Base-by-base conservation (phyloP, 2,888 invertebrate species). In the Ophion ellenae region DNA sequence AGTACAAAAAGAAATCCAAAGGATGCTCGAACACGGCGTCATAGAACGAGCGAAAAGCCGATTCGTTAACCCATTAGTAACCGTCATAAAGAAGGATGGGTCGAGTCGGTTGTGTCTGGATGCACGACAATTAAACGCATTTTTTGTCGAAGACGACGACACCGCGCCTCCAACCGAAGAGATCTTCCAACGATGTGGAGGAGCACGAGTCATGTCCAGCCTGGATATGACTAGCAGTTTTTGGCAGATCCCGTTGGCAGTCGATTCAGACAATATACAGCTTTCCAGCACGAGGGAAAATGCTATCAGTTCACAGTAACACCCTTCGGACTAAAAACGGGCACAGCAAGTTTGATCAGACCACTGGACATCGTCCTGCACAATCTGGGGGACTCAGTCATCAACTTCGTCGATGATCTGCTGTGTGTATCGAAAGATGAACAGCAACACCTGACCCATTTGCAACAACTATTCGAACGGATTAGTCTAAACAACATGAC, bases 401-500 rank as follows among this genome's bases (percentile, higher is more conserved):
- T 87, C 11, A 70, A 85, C 11, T 87, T 86, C 14, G 84, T 84
- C 0, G 87, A 84, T 11, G 84, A 86, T 11, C 64, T 83, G 1
- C 70, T 86, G 0, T 61, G 75, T 2, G 61, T 78, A n/a, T 84
- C 85, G 11, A 24, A 47, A n/a, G 5, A 2, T 2, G 28, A 57
- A 1, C 57, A 71, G 0, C 45, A 69, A 11, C 82, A 86, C 14
- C 24, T 82, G 1, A 10, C 74, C 9, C 85, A 90, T 32, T 61
- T 90, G 11, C 61, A 80, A 24, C 64, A 20, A 9, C 70, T 90
- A 17, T 85, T 90, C 9, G 3, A 64, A 0, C 67, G 77, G 17
- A 64, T 89, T 9, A 10, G 59, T 4, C 24, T 78, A 17, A 77
- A 87, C 9, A 86, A 85, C 2, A 80, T 90, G 64, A 90, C 89